Evolutionary conservation across 1,140 invertebrate species (phyloP), one percentile per base, ranked within the genome.

Genomic region (Trissolcus basalis): DNA sequence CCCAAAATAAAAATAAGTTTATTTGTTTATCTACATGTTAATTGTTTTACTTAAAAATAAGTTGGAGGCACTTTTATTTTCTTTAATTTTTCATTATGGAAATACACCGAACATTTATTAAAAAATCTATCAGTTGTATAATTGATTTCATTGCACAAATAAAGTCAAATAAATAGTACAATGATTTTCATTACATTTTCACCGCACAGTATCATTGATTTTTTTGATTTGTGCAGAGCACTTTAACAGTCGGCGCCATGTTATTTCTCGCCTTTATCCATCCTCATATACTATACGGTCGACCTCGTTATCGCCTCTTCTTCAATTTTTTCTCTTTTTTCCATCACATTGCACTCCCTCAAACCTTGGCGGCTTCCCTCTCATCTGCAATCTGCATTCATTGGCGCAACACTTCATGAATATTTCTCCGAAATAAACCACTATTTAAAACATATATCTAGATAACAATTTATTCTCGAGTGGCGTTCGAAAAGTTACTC

Each of bases 241-340:
- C 50, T 65, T 70, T 76, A 27, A 78, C 77, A 77, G 60, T 61
- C 56, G 60, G 71, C 77, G 78, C 78, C 79, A 80, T 80, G 79
- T 82, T 82, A 82, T 82, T 82, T 78, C 75, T 80, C 68, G 63
- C 68, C 60, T 79, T 75, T 75, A 71, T 68, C 63, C 77, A 59
- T 63, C 59, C 65, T 61, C 58, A 35, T 59, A 53, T 59, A 53
- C 54, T 27, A 27, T 48, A 43, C 67, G 19, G 13, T 50, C 73
- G 67, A 76, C 73, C 65, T 76, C 73, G 73, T 76, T 76, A 76
- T 76, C 73, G 67, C 45, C 73, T 76, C 73, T 76, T 76, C 65
- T 76, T 76, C 61, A 70, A 65, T 76, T 70, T 27, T 27, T 27
- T 6, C 19, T 6, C 19, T 76, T 73, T 75, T 70, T 70, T 67